Base-by-base conservation (phyloP, 2,888 invertebrate genomes). In the Nymphalis polychloros region DNA sequence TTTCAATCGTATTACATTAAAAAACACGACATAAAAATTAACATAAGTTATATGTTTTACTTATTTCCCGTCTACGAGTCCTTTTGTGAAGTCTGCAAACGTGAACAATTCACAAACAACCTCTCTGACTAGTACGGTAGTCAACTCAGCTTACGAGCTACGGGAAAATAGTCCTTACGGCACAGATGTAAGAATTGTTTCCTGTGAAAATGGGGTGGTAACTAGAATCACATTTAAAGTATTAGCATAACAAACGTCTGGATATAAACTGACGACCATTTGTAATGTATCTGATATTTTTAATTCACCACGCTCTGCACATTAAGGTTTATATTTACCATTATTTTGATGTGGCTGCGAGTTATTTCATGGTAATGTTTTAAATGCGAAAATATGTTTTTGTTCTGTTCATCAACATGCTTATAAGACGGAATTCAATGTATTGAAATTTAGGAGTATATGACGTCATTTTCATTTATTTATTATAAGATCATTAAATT, bases 231-330 rank as follows among this genome's bases (percentile, higher is more conserved):
- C 19, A 46, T 55, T 63, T 63, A 63, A 55, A 53, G 59, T 41
- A 59, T 64, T 64, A 64, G 35, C 57, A 64, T 64, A 59, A 64
- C 55, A 64, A 64, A 64, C 50, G 50, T 50, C 50, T 50, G 50
- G 50, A 50, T 50, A 3, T 50, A 41, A 41, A 41, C 50, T 19
- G 50, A 50, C 19, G 50, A 50, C 41, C 41, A 41, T 13, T 50
- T 50, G 50, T 50, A 20, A 50, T 19, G 19, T 50, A 19, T 50
- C 17, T 48, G 48, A 41, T 41, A 41, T 41, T 41, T 41, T 41
- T 41, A 41, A 13, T 41, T 41, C 41, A 41, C 41, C 13, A 41
- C 41, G 41, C 41, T 41, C 13, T 41, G 13, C 41, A 41, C 13
- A 3, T 13, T 41, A 41, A 41, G 41, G 41, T 13, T 13, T 41